Evolutionary conservation across 2,797 vertebrate species (phyloP).

Genomic region (Geotria australis): DNA sequence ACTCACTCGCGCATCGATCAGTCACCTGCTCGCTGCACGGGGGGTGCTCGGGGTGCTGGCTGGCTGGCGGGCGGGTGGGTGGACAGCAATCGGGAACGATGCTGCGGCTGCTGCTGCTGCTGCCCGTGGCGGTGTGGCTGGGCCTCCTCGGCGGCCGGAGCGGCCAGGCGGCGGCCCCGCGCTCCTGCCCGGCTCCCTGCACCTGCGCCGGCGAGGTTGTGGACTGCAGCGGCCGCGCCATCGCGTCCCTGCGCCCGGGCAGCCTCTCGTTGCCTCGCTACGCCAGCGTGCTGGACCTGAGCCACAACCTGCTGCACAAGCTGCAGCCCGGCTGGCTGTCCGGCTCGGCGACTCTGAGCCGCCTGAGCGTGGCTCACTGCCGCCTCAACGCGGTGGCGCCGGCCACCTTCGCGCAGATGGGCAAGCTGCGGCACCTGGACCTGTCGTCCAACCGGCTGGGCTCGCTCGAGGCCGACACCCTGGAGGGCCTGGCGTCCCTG

Average conservation of each 20-base stretch:
- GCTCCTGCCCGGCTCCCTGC: constrained; percentile 31
- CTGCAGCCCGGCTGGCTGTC: constrained; percentile 49
- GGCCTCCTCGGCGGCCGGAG: too few relatives aligned
- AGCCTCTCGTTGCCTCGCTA: constrained; percentile 36
- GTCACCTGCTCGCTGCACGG: too few relatives aligned
- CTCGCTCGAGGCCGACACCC: constrained; percentile 44
- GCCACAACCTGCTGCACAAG: constrained; percentile 41
- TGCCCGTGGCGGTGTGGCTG: too few relatives aligned
- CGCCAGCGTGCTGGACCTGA: constrained; percentile 49
- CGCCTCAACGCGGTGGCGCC: constrained; percentile 49
- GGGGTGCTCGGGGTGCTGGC: too few relatives aligned
- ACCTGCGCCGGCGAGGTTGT: constrained; percentile 86
- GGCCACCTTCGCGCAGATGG: constrained; percentile 47
- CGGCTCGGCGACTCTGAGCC: constrained; percentile 13
- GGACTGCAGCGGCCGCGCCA: constrained; percentile 59
- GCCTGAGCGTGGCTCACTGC: constrained; percentile 63
- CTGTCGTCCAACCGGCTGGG: constrained; percentile 54
- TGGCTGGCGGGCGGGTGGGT: too few relatives aligned
- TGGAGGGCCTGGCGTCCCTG: constrained; percentile 37
- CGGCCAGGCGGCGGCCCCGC: too few relatives aligned
- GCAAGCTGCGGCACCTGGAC: constrained; percentile 48
- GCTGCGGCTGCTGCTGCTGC: too few relatives aligned
- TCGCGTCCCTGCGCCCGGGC: constrained; percentile 12
- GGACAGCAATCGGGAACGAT: too few relatives aligned
- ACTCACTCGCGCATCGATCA: too few relatives aligned